Evolutionary conservation across 2,888 invertebrate species (phyloP), one percentile per base, ranked within the genome.

Genomic region (Frankliniella fusca): DNA sequence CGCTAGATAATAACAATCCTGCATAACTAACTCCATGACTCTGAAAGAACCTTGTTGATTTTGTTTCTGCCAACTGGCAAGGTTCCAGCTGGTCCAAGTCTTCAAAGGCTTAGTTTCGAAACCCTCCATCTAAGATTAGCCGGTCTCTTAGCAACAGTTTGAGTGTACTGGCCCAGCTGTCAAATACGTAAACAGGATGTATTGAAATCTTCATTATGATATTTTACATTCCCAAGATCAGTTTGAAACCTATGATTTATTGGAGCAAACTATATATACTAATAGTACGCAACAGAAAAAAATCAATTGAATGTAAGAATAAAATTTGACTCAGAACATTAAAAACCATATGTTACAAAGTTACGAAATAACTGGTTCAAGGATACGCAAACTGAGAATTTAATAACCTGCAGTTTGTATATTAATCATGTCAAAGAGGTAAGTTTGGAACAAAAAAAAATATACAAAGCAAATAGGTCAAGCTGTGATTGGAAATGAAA

Each of bases 31-130:
- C 27, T 3, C 23, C 23, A 27, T 76, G 70, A 27, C 70, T 76
- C 27, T 76, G 23, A 0, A 76, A 23, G 70, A 23, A 27, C 70
- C 70, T 76, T 76, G 70, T 76, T 76, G n/a, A 27, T 23, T 76
- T 23, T 27, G 12, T 76, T 12, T 10, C 27, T 76, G 70, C 70
- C 70, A 76, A 76, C 70, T 76, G 70, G 70, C 70, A 76, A 76
- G 27, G 70, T 10, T 27, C 70, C 70, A 76, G 70, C 8, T 5
- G 20, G 15, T 20, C 54, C 54, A 7, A 23, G 2, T 27, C 23
- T 10, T 10, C 27, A 11, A 23, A 12, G 12, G 15, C 18, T 27
- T 23, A 27, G 12, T 76, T 76, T 76, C 70, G 27, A 27, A 76
- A 76, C 27, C 70, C 23, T 27, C 11, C 27, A 9, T 76, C 70